These are phyloP conservation scores for Melikaiella ostensackeni DNA, from an alignment of 2,888 invertebrate species.

Conservation along the genomic window DNA sequence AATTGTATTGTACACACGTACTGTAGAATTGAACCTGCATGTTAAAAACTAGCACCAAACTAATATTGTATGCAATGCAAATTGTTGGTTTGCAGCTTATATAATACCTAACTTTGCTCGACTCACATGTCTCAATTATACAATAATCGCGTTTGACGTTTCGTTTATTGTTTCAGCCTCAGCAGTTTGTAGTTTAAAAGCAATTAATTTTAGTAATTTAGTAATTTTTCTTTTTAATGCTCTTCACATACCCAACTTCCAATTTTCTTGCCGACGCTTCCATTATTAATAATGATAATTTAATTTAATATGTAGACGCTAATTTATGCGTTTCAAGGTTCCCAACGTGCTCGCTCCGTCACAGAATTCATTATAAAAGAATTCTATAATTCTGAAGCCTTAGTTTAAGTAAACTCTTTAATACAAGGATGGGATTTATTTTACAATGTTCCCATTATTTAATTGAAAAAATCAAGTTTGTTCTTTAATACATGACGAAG, in stretches of 20 bases:
- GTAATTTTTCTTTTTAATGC: no score
- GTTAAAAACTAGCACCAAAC: slow-evolving; percentile 49
- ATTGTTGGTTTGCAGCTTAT: slow-evolving; percentile 27
- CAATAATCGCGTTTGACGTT: slow-evolving; percentile 9
- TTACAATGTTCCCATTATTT: no score
- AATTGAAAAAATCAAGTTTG: no score
- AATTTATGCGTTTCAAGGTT: slow-evolving; percentile 6
- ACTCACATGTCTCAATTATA: slow-evolving; percentile 8
- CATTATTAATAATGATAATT: slow-evolving; percentile 55
- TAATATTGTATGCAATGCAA: slow-evolving; percentile 32
- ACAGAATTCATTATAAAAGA: background rate
- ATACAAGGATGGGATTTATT: no score
- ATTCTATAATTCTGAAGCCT: background rate
- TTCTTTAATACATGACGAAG: no score
- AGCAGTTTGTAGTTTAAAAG: background rate
- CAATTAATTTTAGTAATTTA: slow-evolving; percentile 39
- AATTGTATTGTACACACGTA: slow-evolving; percentile 47
- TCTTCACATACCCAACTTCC: no score
- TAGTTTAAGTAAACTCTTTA: no score
- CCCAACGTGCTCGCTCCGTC: slow-evolving; percentile 35
- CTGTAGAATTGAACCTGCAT: slow-evolving; percentile 58
- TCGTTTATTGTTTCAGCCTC: slow-evolving; percentile 44
- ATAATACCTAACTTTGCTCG: slow-evolving; percentile 35
- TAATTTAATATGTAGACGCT: slow-evolving; percentile 37
- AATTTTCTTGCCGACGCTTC: background rate